These are phyloP conservation scores for Pseudobourletiella spinata DNA, from an alignment of 1,140 invertebrate species.

Conservation along the genomic window DNA sequence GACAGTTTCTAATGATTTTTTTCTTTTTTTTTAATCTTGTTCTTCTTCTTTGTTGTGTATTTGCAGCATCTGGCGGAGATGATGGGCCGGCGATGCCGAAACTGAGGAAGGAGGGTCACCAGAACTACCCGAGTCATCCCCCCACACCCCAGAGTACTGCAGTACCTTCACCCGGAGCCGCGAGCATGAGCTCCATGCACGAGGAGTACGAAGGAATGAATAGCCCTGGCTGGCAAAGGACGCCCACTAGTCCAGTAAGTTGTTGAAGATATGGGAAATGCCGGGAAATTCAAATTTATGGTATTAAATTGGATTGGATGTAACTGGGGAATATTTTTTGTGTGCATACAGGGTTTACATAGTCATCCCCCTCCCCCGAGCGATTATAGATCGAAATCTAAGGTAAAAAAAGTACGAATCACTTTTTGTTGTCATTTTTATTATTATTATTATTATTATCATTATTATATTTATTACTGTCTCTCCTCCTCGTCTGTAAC, in stretches of 20 bases:
- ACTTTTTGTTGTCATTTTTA: no score
- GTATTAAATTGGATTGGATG: no score
- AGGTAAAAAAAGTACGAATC: slow-evolving; percentile 31
- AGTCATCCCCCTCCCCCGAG: slow-evolving; percentile 33
- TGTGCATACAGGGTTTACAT: slow-evolving; percentile 32
- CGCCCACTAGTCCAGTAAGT: slow-evolving; percentile 80
- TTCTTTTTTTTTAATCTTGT: no score
- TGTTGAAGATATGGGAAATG: no score
- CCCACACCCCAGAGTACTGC: slow-evolving; percentile 58
- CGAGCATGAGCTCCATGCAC: slow-evolving; percentile 69
- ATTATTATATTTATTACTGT: no score
- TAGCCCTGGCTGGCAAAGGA: slow-evolving; percentile 73
- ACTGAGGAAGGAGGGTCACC: slow-evolving; percentile 55
- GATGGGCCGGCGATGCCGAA: slow-evolving; percentile 60
- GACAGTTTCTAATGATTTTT: no score
- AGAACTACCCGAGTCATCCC: slow-evolving; percentile 50
- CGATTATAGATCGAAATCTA: slow-evolving; percentile 33
- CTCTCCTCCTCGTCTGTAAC: no score
- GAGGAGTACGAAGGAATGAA: slow-evolving; percentile 83
- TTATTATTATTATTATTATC: no score
- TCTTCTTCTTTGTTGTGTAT: no score
- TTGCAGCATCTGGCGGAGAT: slow-evolving; percentile 71
- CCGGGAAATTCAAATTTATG: no score
- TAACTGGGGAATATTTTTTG: no score
- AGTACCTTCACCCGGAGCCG: slow-evolving; percentile 68